Percentiles rank a stretch among this genome's conserved stretches.
These are phyloP conservation scores for Clarias gariepinus DNA, from an alignment of 2,113 vertebrate species.

Conservation along the genomic window DNA sequence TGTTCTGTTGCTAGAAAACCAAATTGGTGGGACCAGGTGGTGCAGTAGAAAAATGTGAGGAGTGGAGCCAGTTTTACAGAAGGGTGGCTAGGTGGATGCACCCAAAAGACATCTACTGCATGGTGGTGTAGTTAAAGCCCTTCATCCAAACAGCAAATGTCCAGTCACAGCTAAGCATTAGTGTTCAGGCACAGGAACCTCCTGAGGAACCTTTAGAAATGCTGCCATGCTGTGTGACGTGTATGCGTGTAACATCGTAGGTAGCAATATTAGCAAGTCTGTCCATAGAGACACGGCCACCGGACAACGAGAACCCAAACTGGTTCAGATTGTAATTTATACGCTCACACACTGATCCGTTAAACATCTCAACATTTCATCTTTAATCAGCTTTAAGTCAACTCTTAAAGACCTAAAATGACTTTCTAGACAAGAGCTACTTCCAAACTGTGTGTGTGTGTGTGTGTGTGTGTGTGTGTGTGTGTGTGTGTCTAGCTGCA, in stretches of 20 bases:
- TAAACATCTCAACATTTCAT: background rate
- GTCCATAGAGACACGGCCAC: background rate
- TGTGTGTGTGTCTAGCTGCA: conserved; percentile 17
- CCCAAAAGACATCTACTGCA: background rate
- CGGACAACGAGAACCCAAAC: background rate
- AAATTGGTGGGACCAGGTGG: too few relatives aligned
- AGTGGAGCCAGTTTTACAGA: too few relatives aligned
- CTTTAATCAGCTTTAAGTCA: background rate
- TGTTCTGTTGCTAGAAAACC: too few relatives aligned
- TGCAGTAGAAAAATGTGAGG: too few relatives aligned
- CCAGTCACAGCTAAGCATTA: too few relatives aligned
- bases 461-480: conserved; percentile 21
- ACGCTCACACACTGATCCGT: background rate
- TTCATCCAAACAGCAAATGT: background rate
- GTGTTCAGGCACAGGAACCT: background rate
- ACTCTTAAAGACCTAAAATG: too few relatives aligned
- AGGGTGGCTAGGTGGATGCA: background rate
- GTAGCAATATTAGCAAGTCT: background rate
- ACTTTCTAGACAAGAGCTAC: background rate
- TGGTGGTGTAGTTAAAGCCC: background rate
- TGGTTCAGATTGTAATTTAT: background rate
- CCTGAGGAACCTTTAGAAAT: background rate
- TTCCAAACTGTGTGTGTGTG: background rate
- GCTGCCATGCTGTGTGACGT: background rate
- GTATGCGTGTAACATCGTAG: background rate